phyloP scores from a whole-genome alignment of 2,797 vertebrate genomes.

The Semaprochilodus insignis region DNA sequence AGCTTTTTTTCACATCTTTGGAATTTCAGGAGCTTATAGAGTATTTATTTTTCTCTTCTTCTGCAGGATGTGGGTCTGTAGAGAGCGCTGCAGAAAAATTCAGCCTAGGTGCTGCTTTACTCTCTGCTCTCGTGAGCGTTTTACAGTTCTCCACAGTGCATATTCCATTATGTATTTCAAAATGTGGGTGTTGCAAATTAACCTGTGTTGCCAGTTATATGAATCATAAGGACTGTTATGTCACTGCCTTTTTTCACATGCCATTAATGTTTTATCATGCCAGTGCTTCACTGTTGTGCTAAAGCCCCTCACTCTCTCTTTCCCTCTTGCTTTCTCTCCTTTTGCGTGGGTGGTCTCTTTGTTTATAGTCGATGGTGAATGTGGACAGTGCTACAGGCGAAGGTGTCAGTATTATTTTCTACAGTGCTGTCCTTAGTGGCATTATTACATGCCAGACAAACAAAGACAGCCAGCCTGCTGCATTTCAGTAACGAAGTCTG shows the following conservation, averaged over 20 bases:
- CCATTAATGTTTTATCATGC: not conserved
- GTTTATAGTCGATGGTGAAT: not conserved
- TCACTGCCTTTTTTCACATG: not conserved
- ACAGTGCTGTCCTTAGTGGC: slow-evolving; percentile 4
- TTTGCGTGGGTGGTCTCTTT: slow-evolving; percentile 35
- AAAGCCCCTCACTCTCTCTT: not conserved
- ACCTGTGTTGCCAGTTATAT: not conserved
- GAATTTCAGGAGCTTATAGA: not conserved
- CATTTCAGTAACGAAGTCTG: not conserved
- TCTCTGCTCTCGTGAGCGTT: not conserved
- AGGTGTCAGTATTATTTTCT: not conserved
- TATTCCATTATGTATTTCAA: not conserved
- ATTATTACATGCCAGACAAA: slow-evolving; percentile 19
- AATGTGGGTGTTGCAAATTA: slow-evolving; percentile 4
- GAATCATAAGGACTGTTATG: slow-evolving; percentile 7
- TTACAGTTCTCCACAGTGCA: not conserved
- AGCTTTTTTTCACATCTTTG: not conserved
- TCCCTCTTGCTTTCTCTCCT: not conserved
- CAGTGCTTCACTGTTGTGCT: not conserved
- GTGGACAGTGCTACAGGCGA: slow-evolving; percentile 14
- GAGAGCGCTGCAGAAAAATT: not conserved
- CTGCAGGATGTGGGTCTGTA: not conserved
- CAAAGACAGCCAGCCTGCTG: not conserved
- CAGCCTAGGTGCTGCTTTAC: not conserved
- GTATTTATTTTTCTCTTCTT: not conserved